These are phyloP conservation scores for Gambusia affinis DNA, from an alignment of 2,113 vertebrate species.

Conservation along the genomic window DNA sequence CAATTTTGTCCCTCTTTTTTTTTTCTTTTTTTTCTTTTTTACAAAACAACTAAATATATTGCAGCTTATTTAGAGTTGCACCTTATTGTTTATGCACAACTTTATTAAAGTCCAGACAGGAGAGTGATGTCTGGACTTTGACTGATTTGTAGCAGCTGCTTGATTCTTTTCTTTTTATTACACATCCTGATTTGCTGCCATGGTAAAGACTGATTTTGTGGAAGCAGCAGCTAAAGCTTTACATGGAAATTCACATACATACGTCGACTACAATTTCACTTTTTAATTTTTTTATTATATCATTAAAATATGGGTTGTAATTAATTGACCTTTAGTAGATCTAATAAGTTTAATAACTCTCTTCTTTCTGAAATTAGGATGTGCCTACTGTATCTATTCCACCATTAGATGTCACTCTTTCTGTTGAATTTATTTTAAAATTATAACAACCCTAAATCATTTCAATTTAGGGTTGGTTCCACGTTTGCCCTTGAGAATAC, in stretches of 20 bases:
- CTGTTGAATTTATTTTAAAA: conserved; percentile 4
- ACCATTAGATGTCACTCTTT: conserved; percentile 59
- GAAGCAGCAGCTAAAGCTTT: neutral
- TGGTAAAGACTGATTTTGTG: neutral
- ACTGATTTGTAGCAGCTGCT: neutral
- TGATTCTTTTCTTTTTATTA: neutral
- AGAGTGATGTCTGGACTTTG: neutral
- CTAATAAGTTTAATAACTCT: neutral
- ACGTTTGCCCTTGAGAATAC: conserved; percentile 16
- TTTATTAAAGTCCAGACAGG: neutral
- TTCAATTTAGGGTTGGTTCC: conserved; percentile 13
- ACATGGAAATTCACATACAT: neutral
- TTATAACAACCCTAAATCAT: neutral
- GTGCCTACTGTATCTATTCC: neutral
- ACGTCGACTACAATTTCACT: neutral
- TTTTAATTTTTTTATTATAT: neutral
- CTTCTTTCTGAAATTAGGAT: neutral
- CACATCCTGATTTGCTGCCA: neutral
- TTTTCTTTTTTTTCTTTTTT: neutral
- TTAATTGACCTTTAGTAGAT: neutral
- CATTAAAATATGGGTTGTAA: neutral
- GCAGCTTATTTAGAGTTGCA: neutral
- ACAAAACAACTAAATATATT: neutral
- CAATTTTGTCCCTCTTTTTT: neutral
- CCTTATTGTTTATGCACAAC: neutral